Base-by-base conservation (phyloP, 2,888 invertebrate genomes). In the Tetragonisca angustula region DNA sequence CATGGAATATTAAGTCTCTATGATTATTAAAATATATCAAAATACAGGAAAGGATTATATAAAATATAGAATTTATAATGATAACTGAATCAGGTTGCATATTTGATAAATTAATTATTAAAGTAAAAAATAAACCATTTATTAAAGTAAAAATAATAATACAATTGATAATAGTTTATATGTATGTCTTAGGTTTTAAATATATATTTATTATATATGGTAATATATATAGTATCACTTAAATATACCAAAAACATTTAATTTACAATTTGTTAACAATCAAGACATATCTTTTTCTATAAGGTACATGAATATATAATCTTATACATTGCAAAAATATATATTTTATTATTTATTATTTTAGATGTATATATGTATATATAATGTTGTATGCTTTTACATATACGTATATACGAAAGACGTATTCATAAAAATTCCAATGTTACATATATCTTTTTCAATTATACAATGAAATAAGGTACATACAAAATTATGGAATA, bases 201-300 rank as follows among this genome's bases (percentile, higher is more conserved):
- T 1, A 49, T 11, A 61, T 49, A 61, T 59, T 36, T 43, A 43
- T 56, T 50, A 36, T 11, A n/a, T n/a, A 59, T 5, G 21, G n/a
- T 32, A 54, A 21, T 32, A 24, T n/a, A 50, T 50, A 50, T 21
- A 24, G n/a, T 50, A 36, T 36, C n/a, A n/a, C 50, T 43, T 43
- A 56, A 17, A 70, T 0, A 15, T 50, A 54, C 4, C 17, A 76
- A 70, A 64, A 9, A 15, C 15, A 52, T 50, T 68, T 21, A 52
- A n/a, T 65, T 56, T 21, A 68, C 3, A 75, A 24, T 43, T 62
- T 62, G 9, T n/a, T 43, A 50, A 24, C 36, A 67, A 50, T 52
- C n/a, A 43, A 15, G 21, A 76, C 56, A 21, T 59, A 76, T 56
- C n/a, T 68, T 52, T 49, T 19, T 36, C 43, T 56, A 76, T 32